These are phyloP conservation scores for Tamias sibiricus DNA, from an alignment of 2,113 vertebrate genomes.

Conservation along the genomic window DNA sequence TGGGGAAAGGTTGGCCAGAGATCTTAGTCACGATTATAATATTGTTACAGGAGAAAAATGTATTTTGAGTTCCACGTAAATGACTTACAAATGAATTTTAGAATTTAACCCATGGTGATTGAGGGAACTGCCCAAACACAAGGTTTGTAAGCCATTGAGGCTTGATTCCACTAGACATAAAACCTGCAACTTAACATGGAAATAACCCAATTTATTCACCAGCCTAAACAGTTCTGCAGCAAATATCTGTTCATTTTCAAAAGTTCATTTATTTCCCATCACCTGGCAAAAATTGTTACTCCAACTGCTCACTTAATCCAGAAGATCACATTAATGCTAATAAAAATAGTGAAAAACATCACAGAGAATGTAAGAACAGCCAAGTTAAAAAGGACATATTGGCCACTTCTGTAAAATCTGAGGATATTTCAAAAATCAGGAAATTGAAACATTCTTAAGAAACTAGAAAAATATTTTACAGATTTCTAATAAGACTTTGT, in stretches of 20 bases:
- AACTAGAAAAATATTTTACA: neutral
- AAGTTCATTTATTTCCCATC: conserved; percentile 37
- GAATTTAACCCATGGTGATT: neutral
- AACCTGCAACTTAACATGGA: neutral
- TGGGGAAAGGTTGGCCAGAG: neutral
- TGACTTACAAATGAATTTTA: conserved; percentile 46
- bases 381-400: neutral
- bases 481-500: neutral
- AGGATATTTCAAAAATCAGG: conserved; percentile 41
- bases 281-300: conserved; percentile 18
- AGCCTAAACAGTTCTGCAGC: neutral
- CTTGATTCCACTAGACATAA: neutral
- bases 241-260: neutral
- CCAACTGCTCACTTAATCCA: neutral
- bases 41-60: neutral
- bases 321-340: conserved; percentile 37
- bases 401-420: neutral
- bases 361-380: neutral
- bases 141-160: neutral
- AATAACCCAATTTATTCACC: conserved; percentile 22
- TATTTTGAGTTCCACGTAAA: conserved; percentile 27
- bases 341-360: neutral
- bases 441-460: conserved; percentile 39
- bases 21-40: neutral
- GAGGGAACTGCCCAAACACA: neutral